Percentiles rank a stretch among this genome's conserved stretches.
Evolutionary conservation across 2,888 invertebrate species (phyloP).

Genomic region (Chrysomela aeneicollis): DNA sequence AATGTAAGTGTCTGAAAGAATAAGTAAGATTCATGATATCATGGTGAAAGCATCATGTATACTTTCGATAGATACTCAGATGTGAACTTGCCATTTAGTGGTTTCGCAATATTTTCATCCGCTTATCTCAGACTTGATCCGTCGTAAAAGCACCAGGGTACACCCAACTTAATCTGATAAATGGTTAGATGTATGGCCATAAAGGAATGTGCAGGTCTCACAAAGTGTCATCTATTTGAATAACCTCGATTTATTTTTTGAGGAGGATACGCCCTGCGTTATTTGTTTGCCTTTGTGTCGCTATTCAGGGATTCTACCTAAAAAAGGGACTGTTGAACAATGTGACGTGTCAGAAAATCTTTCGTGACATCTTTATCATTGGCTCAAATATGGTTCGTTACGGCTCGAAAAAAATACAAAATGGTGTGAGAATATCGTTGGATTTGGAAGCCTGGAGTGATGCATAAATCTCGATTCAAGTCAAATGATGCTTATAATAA

Average conservation of each 20-base stretch:
- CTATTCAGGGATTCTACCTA: constrained; percentile 33
- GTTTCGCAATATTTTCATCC: background rate
- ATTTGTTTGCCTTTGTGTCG: constrained; percentile 44
- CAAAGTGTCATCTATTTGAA: constrained; percentile 37
- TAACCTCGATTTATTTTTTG: constrained; percentile 38
- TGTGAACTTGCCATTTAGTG: background rate
- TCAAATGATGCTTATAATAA: no score
- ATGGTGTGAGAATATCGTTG: constrained; percentile 18
- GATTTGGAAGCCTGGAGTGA: no score
- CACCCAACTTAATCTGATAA: constrained; percentile 36
- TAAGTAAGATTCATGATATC: no score
- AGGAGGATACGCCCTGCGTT: constrained; percentile 42
- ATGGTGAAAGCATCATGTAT: background rate
- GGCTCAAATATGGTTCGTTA: constrained; percentile 15
- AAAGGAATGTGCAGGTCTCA: constrained; percentile 24
- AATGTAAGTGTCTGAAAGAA: no score
- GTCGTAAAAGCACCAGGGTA: constrained; percentile 24
- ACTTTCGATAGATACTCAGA: background rate
- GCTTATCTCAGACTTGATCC: constrained; percentile 25
- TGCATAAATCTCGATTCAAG: no score
- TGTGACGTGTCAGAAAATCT: constrained; percentile 31
- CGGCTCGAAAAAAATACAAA: constrained; percentile 22
- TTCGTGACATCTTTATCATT: constrained; percentile 29
- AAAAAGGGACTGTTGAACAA: constrained; percentile 38
- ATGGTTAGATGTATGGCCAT: constrained; percentile 20